phyloP scores from a whole-genome alignment of 1,140 invertebrate genomes.

The Diachasmimorpha longicaudata region DNA sequence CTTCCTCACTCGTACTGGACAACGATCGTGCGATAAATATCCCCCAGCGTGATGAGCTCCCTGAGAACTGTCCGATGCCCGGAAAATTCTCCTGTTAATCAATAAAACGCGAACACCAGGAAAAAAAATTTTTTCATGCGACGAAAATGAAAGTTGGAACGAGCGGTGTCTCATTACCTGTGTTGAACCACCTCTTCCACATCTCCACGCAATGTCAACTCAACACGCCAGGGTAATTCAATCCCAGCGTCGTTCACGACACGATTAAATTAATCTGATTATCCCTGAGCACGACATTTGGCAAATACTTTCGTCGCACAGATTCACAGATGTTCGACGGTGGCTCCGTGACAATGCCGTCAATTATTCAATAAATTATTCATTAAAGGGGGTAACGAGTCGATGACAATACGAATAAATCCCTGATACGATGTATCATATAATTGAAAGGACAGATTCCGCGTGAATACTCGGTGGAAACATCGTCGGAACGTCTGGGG shows the following conservation, averaged over 20 bases:
- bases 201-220: slow-evolving; percentile 22
- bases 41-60: no score
- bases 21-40: no score
- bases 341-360: no score
- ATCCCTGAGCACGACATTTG: not conserved
- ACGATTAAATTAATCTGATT: not conserved
- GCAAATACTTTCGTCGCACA: not conserved
- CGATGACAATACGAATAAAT: not conserved
- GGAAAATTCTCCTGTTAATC: not conserved
- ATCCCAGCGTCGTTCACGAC: not conserved
- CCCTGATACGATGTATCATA: not conserved
- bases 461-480: not conserved
- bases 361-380: no score
- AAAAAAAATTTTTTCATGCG: not conserved
- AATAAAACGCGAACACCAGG: not conserved
- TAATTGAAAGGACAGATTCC: not conserved
- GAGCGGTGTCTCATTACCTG: slow-evolving; percentile 19
- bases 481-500: not conserved
- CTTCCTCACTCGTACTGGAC: no score
- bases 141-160: not conserved
- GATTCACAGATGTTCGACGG: not conserved
- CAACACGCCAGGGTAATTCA: not conserved
- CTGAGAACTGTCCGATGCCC: no score
- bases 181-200: slow-evolving; percentile 31
- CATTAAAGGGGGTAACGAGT: not conserved